phyloP scores from a whole-genome alignment of 30 jellyfish, hydroid and myxozoan species.

The Morbakka virulenta region DNA sequence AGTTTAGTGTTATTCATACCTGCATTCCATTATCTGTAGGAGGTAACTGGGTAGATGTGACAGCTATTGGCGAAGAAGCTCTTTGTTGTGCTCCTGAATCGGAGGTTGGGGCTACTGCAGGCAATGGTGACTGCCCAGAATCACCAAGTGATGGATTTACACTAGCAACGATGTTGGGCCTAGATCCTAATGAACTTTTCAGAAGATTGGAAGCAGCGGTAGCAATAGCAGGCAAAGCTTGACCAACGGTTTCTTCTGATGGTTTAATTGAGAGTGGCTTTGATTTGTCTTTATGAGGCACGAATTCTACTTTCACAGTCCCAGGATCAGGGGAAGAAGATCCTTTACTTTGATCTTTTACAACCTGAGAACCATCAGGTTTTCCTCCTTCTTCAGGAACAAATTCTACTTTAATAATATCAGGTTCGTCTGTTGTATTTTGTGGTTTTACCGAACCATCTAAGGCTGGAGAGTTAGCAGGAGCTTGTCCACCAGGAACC shows the following conservation, averaged over 20 bases:
- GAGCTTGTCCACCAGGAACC: not conserved
- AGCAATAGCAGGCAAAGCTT: not conserved
- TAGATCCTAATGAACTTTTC: not conserved
- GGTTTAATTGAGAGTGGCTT: not conserved
- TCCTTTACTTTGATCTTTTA: not conserved
- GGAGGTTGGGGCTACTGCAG: too few species aligned
- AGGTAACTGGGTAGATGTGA: not conserved
- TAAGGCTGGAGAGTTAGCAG: not conserved
- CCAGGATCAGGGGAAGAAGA: not conserved
- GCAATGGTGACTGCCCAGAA: not conserved
- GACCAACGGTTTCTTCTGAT: not conserved
- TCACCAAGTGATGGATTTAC: not conserved
- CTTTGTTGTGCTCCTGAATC: not conserved
- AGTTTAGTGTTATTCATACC: too few species aligned
- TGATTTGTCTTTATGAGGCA: not conserved
- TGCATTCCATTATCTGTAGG: not conserved
- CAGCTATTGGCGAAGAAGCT: not conserved
- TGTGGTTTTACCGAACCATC: constrained; percentile 50
- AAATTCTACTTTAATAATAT: constrained; percentile 90
- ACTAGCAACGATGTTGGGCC: not conserved
- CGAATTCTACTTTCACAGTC: not conserved
- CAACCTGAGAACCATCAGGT: too few species aligned
- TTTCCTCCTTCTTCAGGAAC: constrained; percentile 90
- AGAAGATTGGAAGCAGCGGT: not conserved
- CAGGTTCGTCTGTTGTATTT: constrained; percentile 63